Conservation (phyloP, 92 coral and sea anemone genomes). For the Heliopora coerulea region DNA sequence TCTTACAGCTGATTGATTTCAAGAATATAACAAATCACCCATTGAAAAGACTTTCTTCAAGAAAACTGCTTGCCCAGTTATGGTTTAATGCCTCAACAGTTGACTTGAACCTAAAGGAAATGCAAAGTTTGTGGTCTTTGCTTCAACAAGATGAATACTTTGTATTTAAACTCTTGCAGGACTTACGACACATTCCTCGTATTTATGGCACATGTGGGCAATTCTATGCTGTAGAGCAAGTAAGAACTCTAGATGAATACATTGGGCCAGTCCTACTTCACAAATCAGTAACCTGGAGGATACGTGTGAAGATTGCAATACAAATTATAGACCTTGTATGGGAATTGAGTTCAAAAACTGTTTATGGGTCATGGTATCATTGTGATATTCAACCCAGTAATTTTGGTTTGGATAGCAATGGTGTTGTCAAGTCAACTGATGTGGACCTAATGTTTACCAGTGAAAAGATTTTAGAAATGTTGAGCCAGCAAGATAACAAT, state of each 20-base stretch:
- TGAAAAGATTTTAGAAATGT: constrained; percentile 58
- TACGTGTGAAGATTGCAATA: constrained; percentile 57
- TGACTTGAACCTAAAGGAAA: constrained; percentile 62
- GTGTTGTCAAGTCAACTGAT: constrained; percentile 68
- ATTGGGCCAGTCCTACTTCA: constrained; percentile 41
- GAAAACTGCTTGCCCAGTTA: constrained; percentile 51
- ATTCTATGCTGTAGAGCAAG: constrained; percentile 83
- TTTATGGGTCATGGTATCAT: constrained; percentile 69
- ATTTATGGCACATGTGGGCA: constrained; percentile 87
- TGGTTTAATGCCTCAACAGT: constrained; percentile 61
- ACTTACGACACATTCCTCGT: constrained; percentile 72
- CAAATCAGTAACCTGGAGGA: constrained; percentile 64
- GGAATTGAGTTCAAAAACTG: constrained; percentile 54
- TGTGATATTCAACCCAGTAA: constrained; percentile 93
- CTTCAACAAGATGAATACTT: constrained; percentile 79
- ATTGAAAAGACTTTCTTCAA: constrained; percentile 43
- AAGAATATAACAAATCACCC: constrained; percentile 40
- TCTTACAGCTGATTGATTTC: constrained; percentile 3
- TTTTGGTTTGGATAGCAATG: constrained; percentile 69
- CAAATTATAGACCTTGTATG: constrained; percentile 60
- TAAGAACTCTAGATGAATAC: constrained; percentile 52
- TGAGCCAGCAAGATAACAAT: constrained; percentile 59
- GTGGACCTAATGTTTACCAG: constrained; percentile 68
- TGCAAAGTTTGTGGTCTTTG: constrained; percentile 74
- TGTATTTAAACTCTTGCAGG: constrained; percentile 69